Base-by-base conservation (phyloP, 2,113 vertebrate genomes). In the Pogona vitticeps region DNA sequence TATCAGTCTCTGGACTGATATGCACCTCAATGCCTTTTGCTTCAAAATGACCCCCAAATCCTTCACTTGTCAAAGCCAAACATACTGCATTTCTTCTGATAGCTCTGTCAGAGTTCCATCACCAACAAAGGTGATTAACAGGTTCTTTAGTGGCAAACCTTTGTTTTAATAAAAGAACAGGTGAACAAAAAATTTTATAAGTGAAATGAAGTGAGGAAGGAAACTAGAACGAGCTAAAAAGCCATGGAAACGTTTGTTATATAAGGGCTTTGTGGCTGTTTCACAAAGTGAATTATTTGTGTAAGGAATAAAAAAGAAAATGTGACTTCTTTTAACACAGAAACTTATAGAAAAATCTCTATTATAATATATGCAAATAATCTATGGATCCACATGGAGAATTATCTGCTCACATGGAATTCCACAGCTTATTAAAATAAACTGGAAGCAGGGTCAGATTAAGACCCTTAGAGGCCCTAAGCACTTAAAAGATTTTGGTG, bases 211-310 rank as follows among this genome's bases (percentile, higher is more conserved):
- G 46, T 52, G 9, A 31, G 18, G 36, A 2, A 46, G 63, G 28
- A 20, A 33, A 46, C 12, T 21, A 1, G 0, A 1, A 77, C 56
- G 10, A 61, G 79, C 76, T 76, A 78, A 71, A 63, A 73, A 92
- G 80, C 58, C 88, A 83, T 38, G 85, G 89, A 92, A 85, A 86
- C 80, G 88, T 67, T 86, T 88, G 88, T 83, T n/a, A 26, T 23
- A 59, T 40, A 52, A n/a, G 33, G 36, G 83, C 87, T 85, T 0
- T 14, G 67, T 46, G 85, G 82, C 81, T 92, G 87, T 76, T 46
- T 5, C 78, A 76, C 71, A 85, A 77, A 91, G 82, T 84, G 86
- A 85, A 78, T 81, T 84, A 84, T 76, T 59, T 38, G 28, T 75
- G 71, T 28, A 76, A 84, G 23, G 63, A 10, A 63, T 26, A 12